Evolutionary conservation across 2,797 vertebrate species (phyloP), one percentile per base, ranked within the genome.

Genomic region (Coendou prehensilis): DNA sequence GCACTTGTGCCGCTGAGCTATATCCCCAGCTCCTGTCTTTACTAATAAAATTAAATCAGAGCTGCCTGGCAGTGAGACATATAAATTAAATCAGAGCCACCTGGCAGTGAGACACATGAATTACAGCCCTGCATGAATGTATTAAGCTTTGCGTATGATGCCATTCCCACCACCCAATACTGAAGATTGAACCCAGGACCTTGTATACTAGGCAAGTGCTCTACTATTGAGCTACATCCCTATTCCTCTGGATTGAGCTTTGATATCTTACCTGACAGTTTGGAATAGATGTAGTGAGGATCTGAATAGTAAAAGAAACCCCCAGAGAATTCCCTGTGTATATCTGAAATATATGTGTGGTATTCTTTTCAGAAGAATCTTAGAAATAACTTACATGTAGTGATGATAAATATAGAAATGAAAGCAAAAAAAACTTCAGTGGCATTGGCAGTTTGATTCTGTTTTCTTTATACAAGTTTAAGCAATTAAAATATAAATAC

Each of bases 201-300:
- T 79, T 9, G 28, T 78, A 15, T 11, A 33, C 8, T 52, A 79
- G 76, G 50, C 47, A 52, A 79, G 30, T 52, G 28, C 75, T 52
- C 7, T 33, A 33, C 50, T 41, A 78, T 28, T 33, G 9, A 30
- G 28, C 28, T 52, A 17, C 13, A 33, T 52, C 41, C 15, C 3
- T 28, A 47, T 3, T 17, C 8, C 71, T 75, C 45, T 28, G 23
- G 41, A 18, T 6, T 3, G 52, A 37, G 37, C 64, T 71, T 37
- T 4, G 4, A 30, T 14, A 14, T 9, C 28, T 30, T 1, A 28
- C 1, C 15, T 20, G 26, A 15, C 0, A 41, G n/a, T 47, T 6
- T 63, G 56, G 54, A 59, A 13, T 3, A 28, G 79, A 64, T 9
- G 5, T 37, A n/a, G 10, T 20, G 15, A 13, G 59, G 37, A 26